phyloP scores from a whole-genome alignment of 2,888 invertebrate species.

The Acanthococcus lagerstroemiae region DNA sequence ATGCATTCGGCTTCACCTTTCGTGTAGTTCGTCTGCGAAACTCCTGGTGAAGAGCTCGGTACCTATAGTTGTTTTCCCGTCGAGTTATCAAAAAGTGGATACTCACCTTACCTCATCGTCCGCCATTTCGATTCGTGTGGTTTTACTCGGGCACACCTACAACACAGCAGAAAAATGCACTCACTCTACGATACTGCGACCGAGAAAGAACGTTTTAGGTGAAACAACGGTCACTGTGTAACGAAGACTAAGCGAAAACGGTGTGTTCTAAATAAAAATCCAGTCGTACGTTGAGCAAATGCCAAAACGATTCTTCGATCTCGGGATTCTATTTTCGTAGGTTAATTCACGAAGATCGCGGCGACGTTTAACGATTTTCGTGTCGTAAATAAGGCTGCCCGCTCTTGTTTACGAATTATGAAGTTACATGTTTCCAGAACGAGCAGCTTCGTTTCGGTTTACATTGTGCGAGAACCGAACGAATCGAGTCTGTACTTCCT shows the following conservation, averaged over 20 bases:
- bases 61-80: not conserved
- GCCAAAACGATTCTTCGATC: not conserved
- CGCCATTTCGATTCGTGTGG: slow-evolving; percentile 10
- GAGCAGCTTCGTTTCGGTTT: too few species aligned
- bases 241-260: too few species aligned
- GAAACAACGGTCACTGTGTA: not conserved
- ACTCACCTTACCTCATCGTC: slow-evolving; percentile 30
- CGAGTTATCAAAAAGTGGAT: not conserved
- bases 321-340: not conserved
- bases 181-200: too few species aligned
- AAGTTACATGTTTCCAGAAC: too few species aligned
- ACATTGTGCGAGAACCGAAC: too few species aligned
- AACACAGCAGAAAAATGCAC: not conserved
- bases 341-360: too few species aligned
- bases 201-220: too few species aligned
- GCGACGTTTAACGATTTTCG: too few species aligned
- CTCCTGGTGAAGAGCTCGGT: not conserved
- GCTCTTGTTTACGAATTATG: too few species aligned
- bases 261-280: not conserved
- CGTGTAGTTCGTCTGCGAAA: not conserved
- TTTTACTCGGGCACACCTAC: not conserved
- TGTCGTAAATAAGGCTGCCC: too few species aligned
- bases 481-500: too few species aligned
- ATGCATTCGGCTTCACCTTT: not conserved
- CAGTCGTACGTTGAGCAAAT: not conserved